These are phyloP conservation scores for Drosophila neonasuta DNA, from an alignment of 2,888 invertebrate genomes.

Conservation along the genomic window DNA sequence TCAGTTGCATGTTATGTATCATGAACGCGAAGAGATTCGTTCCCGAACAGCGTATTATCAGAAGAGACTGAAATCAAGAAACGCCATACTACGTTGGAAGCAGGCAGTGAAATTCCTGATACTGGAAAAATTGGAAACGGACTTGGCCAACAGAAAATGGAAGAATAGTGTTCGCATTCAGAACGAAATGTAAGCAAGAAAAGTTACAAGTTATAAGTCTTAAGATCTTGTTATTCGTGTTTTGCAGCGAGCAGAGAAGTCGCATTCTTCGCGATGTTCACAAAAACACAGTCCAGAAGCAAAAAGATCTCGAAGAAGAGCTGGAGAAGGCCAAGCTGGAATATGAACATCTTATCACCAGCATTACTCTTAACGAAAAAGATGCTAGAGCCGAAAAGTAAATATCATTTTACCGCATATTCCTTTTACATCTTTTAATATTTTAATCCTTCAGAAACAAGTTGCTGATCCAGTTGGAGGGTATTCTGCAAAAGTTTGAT, in stretches of 20 bases:
- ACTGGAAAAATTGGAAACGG: constrained; percentile 53
- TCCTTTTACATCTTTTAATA: accelerated
- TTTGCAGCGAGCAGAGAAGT: constrained; percentile 70
- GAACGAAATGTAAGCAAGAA: constrained; percentile 55
- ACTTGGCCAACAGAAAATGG: constrained; percentile 61
- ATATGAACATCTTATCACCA: constrained; percentile 65
- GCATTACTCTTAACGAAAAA: constrained; percentile 70
- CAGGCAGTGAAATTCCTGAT: constrained; percentile 43
- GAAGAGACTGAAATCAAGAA: constrained; percentile 25
- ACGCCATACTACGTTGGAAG: constrained; percentile 53
- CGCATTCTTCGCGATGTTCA: constrained; percentile 68
- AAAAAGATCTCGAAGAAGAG: constrained; percentile 72
- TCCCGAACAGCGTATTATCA: constrained; percentile 12
- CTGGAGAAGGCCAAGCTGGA: constrained; percentile 49
- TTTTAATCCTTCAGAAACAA: constrained; percentile 67
- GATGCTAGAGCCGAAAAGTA: constrained; percentile 79
- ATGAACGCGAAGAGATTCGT: constrained; percentile 47
- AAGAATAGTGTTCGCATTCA: constrained; percentile 63
- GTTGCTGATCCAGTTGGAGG: constrained; percentile 74
- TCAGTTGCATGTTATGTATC: constrained; percentile 50
- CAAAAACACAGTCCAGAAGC: constrained; percentile 62
- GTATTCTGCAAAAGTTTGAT: constrained; percentile 78
- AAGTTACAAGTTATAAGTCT: neutral
- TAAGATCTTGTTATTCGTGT: neutral
- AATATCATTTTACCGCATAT: neutral